Base-by-base conservation (phyloP, 64 coral and sea anemone genomes). In the Porites australiensis region DNA sequence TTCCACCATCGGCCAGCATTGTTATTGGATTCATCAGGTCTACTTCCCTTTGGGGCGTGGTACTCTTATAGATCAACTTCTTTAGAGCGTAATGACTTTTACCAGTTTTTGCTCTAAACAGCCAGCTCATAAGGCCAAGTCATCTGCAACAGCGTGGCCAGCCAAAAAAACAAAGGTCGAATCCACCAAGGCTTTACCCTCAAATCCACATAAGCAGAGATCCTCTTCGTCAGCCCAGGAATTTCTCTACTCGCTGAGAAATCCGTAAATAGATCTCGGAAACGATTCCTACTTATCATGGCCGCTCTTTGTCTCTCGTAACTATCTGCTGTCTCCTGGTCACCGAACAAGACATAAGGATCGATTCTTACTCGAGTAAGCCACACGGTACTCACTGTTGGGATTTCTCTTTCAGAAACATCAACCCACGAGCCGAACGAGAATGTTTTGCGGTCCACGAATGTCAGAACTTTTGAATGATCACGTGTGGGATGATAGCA, bases 111-210 rank as follows among this genome's bases (percentile, higher is more conserved):
- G 95, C 95, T 82, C 77, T 87, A 76, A 97, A 97, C 10, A 94
- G 76, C 95, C 92, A 97, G 6, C 95, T n/a, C 83, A 68, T 94
- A 96, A 21, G 95, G 95, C 95, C 95, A 96, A 5, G 88, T 94
- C 66, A 90, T 83, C 11, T 80, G 79, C 58, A 96, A 21, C 50
- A 96, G 37, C 0, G 95, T 96, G 27, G 27, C 27, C 27, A 37
- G 27, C 27, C 27, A 37, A 37, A 37, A 37, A 37, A 37, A 37
- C 27, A 37, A 37, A 37, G 27, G 27, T 37, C 27, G 27, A 37
- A 37, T 37, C 27, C 27, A 37, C 27, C 27, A 96, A 2, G 95
- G 95, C 55, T 72, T 89, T 2, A 70, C 64, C 0, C 37, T 55
- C 82, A 91, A 59, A 54, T 96, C 83, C 3, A 94, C 82, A 13